phyloP scores from a whole-genome alignment of 2,797 vertebrate genomes.

The Tamandua tetradactyla region DNA sequence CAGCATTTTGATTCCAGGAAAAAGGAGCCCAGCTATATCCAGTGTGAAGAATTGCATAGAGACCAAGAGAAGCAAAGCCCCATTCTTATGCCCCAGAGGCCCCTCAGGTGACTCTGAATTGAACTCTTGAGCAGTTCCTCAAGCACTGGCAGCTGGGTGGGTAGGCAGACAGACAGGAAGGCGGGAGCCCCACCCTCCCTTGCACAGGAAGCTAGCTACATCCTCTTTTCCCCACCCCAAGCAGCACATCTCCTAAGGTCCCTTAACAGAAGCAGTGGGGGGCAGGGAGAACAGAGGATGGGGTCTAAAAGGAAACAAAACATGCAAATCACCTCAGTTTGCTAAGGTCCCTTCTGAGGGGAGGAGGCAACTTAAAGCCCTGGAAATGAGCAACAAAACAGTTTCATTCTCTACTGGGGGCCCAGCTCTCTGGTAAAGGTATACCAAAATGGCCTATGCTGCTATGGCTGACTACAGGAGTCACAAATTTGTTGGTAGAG shows the following conservation, averaged over 20 bases:
- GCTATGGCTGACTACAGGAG: not conserved
- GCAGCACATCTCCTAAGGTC: constrained; percentile 71
- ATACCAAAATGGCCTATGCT: constrained; percentile 26
- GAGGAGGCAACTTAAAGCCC: not conserved
- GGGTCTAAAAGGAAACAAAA: constrained; percentile 66
- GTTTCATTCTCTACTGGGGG: not conserved
- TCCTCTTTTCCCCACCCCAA: constrained; percentile 78
- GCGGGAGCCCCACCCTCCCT: constrained; percentile 73
- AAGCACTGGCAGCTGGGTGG: constrained; percentile 44
- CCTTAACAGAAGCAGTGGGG: constrained; percentile 61
- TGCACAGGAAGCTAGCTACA: constrained; percentile 78
- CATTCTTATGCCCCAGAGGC: not conserved
- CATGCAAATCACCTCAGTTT: constrained; percentile 74
- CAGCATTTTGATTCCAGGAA: constrained; percentile 33
- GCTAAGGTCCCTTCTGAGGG: not conserved
- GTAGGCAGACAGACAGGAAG: constrained; percentile 72
- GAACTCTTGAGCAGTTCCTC: constrained; percentile 59
- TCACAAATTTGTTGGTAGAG: constrained; percentile 33
- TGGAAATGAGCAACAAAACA: constrained; percentile 9
- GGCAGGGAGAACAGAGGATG: constrained; percentile 56
- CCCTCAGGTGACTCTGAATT: constrained; percentile 50
- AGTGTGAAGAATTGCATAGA: not conserved
- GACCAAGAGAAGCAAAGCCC: constrained; percentile 16
- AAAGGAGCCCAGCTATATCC: not conserved
- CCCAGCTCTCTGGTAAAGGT: not conserved